Conservation (phyloP, 2,888 invertebrate species). For the Rhimphoctona megacephalus region DNA sequence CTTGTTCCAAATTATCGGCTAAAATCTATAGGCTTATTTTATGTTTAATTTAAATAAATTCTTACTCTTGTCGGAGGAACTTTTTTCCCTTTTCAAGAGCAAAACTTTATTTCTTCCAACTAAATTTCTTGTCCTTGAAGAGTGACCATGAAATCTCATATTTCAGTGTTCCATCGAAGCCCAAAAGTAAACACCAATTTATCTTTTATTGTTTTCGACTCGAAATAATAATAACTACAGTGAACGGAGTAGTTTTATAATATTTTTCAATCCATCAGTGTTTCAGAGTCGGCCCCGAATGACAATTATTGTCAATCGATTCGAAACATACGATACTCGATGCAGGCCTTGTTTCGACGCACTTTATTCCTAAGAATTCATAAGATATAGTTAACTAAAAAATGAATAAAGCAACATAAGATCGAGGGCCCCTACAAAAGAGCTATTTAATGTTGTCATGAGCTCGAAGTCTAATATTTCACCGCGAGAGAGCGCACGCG, state of each 20-base stretch:
- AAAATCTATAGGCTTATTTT: neutral
- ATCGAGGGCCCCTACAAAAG: slow-evolving; percentile 8
- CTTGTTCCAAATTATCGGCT: neutral
- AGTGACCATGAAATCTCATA: neutral
- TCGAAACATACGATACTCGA: slow-evolving; percentile 22
- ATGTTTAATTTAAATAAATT: neutral
- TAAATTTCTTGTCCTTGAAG: neutral
- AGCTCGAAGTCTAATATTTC: slow-evolving; percentile 30
- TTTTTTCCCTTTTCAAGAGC: neutral
- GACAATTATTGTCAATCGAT: slow-evolving; percentile 46
- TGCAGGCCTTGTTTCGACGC: slow-evolving; percentile 23
- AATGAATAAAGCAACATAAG: slow-evolving; percentile 48
- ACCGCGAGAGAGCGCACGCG: slow-evolving; percentile 14
- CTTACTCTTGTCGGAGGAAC: neutral
- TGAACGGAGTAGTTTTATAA: slow-evolving; percentile 6
- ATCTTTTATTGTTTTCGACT: neutral
- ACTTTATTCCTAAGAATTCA: slow-evolving; percentile 34
- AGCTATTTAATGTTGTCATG: slow-evolving; percentile 37
- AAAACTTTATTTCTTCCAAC: neutral
- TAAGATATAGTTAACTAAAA: slow-evolving; percentile 20
- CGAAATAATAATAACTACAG: slow-evolving; percentile 8
- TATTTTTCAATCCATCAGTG: slow-evolving; percentile 21
- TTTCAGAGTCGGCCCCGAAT: slow-evolving; percentile 29
- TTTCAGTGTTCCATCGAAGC: neutral
- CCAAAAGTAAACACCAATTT: neutral